Conservation (phyloP, 2,113 vertebrate species). For the Dromas ardeola region DNA sequence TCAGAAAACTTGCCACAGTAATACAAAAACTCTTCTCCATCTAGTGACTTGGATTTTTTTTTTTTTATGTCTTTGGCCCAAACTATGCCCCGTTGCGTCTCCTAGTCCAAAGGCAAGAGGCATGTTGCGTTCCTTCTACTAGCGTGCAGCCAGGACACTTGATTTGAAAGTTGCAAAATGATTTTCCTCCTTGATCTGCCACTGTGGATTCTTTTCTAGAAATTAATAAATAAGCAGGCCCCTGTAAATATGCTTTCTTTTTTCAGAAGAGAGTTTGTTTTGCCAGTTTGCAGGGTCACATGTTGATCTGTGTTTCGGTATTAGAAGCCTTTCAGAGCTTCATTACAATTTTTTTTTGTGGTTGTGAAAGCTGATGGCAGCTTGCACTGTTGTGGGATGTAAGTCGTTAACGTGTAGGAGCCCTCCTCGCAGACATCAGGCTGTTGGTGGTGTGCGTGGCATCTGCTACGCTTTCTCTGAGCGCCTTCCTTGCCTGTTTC, state of each 20-base stretch:
- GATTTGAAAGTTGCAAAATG: accelerated
- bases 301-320: background rate
- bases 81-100: background rate
- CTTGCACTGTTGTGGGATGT: accelerated
- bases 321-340: background rate
- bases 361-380: background rate
- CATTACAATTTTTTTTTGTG: accelerated
- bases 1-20: background rate
- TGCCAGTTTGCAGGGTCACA: background rate
- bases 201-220: background rate
- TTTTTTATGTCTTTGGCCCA: background rate
- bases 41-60: background rate
- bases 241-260: background rate
- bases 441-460: accelerated
- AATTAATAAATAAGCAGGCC: background rate
- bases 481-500: background rate
- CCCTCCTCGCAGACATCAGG: background rate
- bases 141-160: background rate
- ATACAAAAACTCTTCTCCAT: background rate
- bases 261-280: background rate
- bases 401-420: background rate
- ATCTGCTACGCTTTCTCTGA: accelerated
- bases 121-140: background rate
- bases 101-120: background rate
- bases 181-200: background rate